Percentiles rank a stretch among this genome's conserved stretches.
phyloP scores from a whole-genome alignment of 1,140 invertebrate genomes.

The Tetragnatha versicolor region DNA sequence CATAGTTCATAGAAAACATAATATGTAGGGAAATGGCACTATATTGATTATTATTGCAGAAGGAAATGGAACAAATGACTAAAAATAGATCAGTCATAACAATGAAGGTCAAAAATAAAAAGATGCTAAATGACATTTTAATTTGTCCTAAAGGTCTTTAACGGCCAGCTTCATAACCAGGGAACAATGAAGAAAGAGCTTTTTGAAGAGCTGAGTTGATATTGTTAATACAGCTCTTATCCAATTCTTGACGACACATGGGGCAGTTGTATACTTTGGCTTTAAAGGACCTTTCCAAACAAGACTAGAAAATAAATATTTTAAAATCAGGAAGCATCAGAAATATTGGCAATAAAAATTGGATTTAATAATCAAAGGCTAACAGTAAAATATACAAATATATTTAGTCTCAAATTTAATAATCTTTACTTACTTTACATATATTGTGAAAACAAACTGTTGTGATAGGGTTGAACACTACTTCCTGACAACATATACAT shows the following conservation, averaged over 20 bases:
- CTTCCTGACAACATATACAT: slow-evolving; percentile 82
- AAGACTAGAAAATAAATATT: slow-evolving; percentile 60
- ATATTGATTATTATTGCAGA: too few relatives aligned
- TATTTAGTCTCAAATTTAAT: too few relatives aligned
- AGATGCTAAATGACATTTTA: too few relatives aligned
- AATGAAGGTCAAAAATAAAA: too few relatives aligned
- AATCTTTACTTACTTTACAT: slow-evolving; percentile 70
- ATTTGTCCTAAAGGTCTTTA: slow-evolving; percentile 55
- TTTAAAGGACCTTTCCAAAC: slow-evolving; percentile 74
- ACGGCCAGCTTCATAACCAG: slow-evolving; percentile 72
- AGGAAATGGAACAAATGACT: too few relatives aligned
- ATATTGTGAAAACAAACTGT: slow-evolving; percentile 80
- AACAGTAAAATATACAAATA: too few relatives aligned
- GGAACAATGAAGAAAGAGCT: slow-evolving; percentile 69
- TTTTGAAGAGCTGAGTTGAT: slow-evolving; percentile 69
- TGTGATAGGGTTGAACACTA: slow-evolving; percentile 77
- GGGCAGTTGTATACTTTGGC: slow-evolving; percentile 74
- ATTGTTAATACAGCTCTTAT: slow-evolving; percentile 67
- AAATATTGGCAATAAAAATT: background rate
- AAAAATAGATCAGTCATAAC: too few relatives aligned
- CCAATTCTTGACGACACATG: slow-evolving; percentile 72
- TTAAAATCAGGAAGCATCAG: background rate
- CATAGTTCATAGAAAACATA: too few relatives aligned
- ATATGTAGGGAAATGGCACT: too few relatives aligned
- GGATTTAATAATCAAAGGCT: background rate